Evolutionary conservation across 2,888 invertebrate genomes (phyloP).

Genomic region (Scrobipalpa costella): DNA sequence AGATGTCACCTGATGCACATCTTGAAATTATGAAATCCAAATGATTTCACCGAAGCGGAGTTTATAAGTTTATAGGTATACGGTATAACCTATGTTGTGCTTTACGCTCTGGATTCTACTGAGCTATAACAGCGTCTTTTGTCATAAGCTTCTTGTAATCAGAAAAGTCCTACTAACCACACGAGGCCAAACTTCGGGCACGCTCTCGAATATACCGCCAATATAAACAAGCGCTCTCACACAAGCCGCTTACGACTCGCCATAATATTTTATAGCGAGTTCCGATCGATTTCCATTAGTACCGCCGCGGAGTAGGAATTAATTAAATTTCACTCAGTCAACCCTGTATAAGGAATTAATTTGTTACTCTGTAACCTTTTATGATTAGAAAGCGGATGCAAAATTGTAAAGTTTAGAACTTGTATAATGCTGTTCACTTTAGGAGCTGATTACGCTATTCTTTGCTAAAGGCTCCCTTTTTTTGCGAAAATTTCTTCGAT

Average conservation of each 20-base stretch:
- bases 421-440: neutral
- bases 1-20: no score
- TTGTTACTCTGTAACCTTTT: slow-evolving; percentile 13
- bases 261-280: slow-evolving; percentile 5
- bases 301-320: slow-evolving; percentile 16
- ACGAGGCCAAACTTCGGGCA: slow-evolving; percentile 12
- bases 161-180: neutral
- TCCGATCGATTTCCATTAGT: slow-evolving; percentile 11
- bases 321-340: slow-evolving; percentile 26
- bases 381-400: neutral
- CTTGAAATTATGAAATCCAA: no score
- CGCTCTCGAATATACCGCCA: neutral
- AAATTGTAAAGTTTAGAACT: slow-evolving; percentile 6
- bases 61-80: no score
- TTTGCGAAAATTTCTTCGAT: no score
- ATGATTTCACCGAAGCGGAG: no score
- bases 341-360: slow-evolving; percentile 18
- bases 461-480: no score
- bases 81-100: no score
- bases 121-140: neutral
- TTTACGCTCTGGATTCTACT: no score
- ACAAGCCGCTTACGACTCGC: neutral
- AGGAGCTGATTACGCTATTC: neutral
- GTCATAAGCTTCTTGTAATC: slow-evolving; percentile 8
- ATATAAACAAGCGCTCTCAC: neutral